Percentiles rank a stretch among this genome's conserved stretches.
Evolutionary conservation across 2,113 vertebrate genomes (phyloP).

Genomic region (Corynorhinus townsendii): DNA sequence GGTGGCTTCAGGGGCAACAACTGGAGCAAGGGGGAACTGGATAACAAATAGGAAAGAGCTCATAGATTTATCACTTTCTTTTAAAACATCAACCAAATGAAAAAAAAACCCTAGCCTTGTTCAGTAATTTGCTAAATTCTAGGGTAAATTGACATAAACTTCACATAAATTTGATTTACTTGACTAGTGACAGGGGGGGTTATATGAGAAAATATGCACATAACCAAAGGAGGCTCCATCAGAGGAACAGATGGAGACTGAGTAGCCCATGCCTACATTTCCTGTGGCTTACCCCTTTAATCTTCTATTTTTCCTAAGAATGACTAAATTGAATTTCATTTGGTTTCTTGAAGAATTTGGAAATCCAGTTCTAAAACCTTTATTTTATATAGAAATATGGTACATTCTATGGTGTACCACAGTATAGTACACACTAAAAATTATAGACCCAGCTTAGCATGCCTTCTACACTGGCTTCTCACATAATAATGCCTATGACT

Average conservation of each 20-base stretch:
- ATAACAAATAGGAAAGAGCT: not conserved
- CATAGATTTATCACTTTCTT: not conserved
- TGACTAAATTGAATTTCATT: not conserved
- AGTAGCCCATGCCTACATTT: not conserved
- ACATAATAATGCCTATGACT: not conserved
- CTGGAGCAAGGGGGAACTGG: not conserved
- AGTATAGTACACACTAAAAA: not conserved
- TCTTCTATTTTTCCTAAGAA: not conserved
- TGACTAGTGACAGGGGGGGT: not conserved
- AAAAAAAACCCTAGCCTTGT: not conserved
- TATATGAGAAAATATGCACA: not conserved
- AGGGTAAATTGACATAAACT: not conserved
- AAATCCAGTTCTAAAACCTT: not conserved
- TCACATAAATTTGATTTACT: not conserved
- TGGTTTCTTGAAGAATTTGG: not conserved
- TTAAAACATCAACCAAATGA: not conserved
- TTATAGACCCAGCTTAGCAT: not conserved
- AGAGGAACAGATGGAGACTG: not conserved
- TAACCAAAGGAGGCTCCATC: not conserved
- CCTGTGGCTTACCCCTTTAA: not conserved
- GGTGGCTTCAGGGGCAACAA: not conserved
- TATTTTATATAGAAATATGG: not conserved
- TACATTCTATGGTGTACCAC: not conserved
- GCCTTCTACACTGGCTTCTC: not conserved
- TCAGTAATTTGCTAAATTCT: not conserved